Evolutionary conservation across 2,888 invertebrate genomes (phyloP).

Genomic region (Idaea dimidiata): DNA sequence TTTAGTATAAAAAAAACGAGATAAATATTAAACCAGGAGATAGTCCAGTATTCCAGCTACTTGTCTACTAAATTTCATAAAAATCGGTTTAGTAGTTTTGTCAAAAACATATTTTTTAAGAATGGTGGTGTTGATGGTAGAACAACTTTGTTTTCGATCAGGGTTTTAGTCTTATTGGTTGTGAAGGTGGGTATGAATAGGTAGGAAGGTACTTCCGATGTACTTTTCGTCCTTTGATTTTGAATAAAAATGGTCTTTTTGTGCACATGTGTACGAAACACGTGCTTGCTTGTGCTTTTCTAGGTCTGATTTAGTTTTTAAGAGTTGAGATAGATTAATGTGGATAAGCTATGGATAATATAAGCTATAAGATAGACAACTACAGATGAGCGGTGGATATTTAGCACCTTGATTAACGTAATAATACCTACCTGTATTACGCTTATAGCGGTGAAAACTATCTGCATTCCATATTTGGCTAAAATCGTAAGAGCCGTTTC

Average conservation of each 20-base stretch:
- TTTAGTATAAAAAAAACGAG: not conserved
- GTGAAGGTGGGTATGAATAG: slow-evolving; percentile 1
- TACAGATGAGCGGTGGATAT: too few species aligned
- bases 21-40: not conserved
- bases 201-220: slow-evolving; percentile 33
- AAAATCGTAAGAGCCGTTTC: too few species aligned
- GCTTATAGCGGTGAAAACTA: too few species aligned
- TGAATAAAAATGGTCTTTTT: slow-evolving; percentile 36
- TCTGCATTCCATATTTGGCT: too few species aligned
- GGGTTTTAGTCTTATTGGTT: not conserved
- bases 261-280: slow-evolving; percentile 43
- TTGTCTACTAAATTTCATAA: not conserved
- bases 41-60: not conserved
- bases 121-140: not conserved
- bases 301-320: slow-evolving; percentile 34
- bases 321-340: slow-evolving; percentile 19
- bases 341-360: slow-evolving; percentile 33
- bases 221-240: slow-evolving; percentile 36
- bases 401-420: too few species aligned
- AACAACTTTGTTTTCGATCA: not conserved
- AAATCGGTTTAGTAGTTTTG: not conserved
- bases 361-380: too few species aligned
- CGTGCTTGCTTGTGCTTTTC: slow-evolving; percentile 47
- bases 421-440: too few species aligned
- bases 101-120: too few species aligned